Evolutionary conservation across 2,888 invertebrate species (phyloP).

Genomic region (Crepidodera aurea): DNA sequence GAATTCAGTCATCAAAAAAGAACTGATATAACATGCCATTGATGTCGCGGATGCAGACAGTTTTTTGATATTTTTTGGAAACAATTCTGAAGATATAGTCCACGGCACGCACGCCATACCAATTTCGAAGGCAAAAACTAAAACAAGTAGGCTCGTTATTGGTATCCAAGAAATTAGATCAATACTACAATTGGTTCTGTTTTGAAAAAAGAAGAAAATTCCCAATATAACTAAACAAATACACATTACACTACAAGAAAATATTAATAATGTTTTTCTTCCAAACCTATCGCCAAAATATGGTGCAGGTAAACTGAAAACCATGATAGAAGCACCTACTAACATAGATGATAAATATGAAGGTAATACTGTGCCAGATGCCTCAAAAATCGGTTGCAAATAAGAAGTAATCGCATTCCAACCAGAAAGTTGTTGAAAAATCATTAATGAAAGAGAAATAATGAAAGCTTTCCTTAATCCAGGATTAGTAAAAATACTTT

Average conservation of each 20-base stretch:
- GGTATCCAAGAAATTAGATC: slow-evolving; percentile 72
- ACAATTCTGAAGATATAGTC: slow-evolving; percentile 81
- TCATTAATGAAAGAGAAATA: slow-evolving; percentile 73
- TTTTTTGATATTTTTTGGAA: slow-evolving; percentile 79
- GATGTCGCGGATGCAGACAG: slow-evolving; percentile 77
- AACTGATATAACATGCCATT: slow-evolving; percentile 75
- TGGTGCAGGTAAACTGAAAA: slow-evolving; percentile 75
- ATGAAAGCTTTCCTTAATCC: slow-evolving; percentile 78
- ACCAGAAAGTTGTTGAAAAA: slow-evolving; percentile 83
- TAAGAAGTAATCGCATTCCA: slow-evolving; percentile 42
- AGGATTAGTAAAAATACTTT: slow-evolving; percentile 70
- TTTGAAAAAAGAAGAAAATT: slow-evolving; percentile 61
- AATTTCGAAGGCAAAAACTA: slow-evolving; percentile 67
- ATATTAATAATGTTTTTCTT: slow-evolving; percentile 72
- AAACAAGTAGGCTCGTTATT: slow-evolving; percentile 73
- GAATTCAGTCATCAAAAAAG: slow-evolving; percentile 76
- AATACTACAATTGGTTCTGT: slow-evolving; percentile 61
- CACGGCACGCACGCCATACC: slow-evolving; percentile 78
- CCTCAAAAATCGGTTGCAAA: slow-evolving; percentile 72
- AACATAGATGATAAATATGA: slow-evolving; percentile 76
- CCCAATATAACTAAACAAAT: slow-evolving; percentile 69
- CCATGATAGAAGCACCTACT: slow-evolving; percentile 76
- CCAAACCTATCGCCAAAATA: slow-evolving; percentile 81
- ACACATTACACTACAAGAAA: slow-evolving; percentile 72
- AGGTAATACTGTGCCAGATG: slow-evolving; percentile 70